Conservation (phyloP, 2,888 invertebrate genomes). For the Tricholauxania praeusta region DNA sequence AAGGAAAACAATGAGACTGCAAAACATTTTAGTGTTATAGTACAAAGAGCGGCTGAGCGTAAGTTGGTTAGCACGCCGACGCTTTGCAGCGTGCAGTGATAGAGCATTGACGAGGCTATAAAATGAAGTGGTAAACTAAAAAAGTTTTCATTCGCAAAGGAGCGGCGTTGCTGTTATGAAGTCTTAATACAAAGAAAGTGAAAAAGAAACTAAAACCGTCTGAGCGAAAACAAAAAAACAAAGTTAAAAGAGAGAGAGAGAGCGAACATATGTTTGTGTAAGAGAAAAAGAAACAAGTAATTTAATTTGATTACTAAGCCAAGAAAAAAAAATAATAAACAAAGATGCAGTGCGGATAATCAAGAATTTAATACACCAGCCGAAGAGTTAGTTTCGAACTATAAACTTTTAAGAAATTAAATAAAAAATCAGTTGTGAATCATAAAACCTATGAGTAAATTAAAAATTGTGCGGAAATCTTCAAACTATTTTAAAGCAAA, state of each 20-base stretch:
- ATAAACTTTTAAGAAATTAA: background rate
- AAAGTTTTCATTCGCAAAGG: slow-evolving; percentile 61
- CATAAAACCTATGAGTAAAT: background rate
- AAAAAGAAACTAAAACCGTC: background rate
- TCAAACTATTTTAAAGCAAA: no score
- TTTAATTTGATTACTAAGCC: no score
- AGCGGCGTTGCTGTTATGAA: slow-evolving; percentile 51
- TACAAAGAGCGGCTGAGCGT: background rate
- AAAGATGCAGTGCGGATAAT: background rate
- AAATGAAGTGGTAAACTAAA: slow-evolving; percentile 57
- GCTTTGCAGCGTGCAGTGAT: slow-evolving; percentile 44
- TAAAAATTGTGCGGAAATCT: background rate
- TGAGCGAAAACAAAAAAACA: background rate
- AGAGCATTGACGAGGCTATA: slow-evolving; percentile 55
- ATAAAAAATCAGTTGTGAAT: background rate
- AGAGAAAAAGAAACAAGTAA: background rate
- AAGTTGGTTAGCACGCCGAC: slow-evolving; percentile 28
- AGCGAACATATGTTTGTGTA: background rate
- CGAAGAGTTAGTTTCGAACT: background rate
- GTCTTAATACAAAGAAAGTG: slow-evolving; percentile 21
- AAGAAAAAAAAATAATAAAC: background rate
- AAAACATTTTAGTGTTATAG: background rate
- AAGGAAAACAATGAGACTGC: background rate
- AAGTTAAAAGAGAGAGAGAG: background rate
- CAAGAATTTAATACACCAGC: background rate